Conservation (phyloP, 2,888 invertebrate species). For the Nephrotoma appendiculata region DNA sequence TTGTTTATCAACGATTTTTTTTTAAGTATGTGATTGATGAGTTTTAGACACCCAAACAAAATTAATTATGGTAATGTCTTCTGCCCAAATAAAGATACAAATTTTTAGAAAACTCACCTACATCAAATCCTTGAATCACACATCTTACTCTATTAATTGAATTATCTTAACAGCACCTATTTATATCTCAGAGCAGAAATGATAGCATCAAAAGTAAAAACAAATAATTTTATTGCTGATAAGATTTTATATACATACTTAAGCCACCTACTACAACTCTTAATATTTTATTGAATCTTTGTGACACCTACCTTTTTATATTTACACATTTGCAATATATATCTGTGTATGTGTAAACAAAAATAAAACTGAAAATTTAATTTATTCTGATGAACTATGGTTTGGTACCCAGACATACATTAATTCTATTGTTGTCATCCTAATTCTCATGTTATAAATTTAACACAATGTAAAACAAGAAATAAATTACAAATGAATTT, state of each 20-base stretch:
- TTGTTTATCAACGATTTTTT: not conserved
- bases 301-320: not conserved
- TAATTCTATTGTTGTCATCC: not conserved
- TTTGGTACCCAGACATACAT: not conserved
- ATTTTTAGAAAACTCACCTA: not conserved
- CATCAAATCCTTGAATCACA: not conserved
- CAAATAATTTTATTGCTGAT: not conserved
- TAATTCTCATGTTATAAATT: not conserved
- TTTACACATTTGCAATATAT: not conserved
- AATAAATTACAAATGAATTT: not conserved
- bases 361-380: not conserved
- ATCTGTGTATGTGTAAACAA: not conserved
- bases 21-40: not conserved
- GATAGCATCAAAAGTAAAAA: not conserved
- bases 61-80: not conserved
- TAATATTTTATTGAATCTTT: not conserved
- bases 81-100: not conserved
- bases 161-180: not conserved
- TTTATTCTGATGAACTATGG: not conserved
- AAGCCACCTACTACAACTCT: not conserved
- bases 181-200: not conserved
- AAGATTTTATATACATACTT: not conserved
- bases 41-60: not conserved
- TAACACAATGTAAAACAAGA: not conserved
- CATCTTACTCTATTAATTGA: not conserved